Evolutionary conservation across 2,797 vertebrate genomes (phyloP).

Genomic region (Anisognathus igniventris): DNA sequence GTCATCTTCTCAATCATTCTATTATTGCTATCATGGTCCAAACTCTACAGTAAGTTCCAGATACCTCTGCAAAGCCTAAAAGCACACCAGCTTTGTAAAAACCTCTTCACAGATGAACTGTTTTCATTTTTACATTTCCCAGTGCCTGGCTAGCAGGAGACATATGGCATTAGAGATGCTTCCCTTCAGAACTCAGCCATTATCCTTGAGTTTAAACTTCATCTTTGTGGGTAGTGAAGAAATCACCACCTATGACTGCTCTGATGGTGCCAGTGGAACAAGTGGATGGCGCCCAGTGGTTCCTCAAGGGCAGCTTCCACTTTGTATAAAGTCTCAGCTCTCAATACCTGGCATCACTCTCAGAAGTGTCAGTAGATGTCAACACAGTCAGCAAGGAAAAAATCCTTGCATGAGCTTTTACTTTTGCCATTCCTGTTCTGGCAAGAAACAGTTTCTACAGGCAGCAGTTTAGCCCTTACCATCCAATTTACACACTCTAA

Average conservation of each 20-base stretch:
- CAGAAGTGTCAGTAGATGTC: not conserved
- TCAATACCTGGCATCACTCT: fast-evolving
- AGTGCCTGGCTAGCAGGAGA: not conserved
- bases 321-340: not conserved
- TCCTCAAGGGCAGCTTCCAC: not conserved
- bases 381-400: not conserved
- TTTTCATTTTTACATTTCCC: not conserved
- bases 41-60: not conserved
- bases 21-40: not conserved
- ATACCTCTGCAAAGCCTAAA: not conserved
- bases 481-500: not conserved
- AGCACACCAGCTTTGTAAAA: not conserved
- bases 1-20: not conserved
- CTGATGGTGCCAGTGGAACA: not conserved
- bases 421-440: not conserved
- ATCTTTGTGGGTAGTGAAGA: not conserved
- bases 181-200: not conserved
- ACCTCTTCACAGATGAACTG: not conserved
- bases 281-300: fast-evolving
- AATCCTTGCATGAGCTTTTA: not conserved
- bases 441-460: not conserved
- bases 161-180: not conserved
- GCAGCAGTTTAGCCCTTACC: not conserved
- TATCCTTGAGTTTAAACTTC: not conserved
- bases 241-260: not conserved